Conservation (phyloP, 1,140 invertebrate species). For the Varroa destructor region DNA sequence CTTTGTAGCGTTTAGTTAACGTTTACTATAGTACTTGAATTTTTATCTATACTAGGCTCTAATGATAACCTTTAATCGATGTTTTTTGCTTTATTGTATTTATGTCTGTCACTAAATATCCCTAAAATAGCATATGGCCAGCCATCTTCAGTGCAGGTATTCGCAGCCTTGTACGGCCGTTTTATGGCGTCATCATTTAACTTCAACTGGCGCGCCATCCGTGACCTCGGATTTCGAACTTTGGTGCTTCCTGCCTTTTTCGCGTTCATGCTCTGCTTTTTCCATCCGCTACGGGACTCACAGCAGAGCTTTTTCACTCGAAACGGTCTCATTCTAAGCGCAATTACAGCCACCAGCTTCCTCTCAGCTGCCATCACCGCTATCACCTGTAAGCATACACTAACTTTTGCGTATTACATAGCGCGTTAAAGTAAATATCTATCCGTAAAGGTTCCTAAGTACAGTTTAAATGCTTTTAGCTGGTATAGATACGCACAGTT, state of each 20-base stretch:
- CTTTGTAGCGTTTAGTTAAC: too few relatives aligned
- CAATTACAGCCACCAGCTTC: slow-evolving; percentile 59
- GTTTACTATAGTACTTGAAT: too few relatives aligned
- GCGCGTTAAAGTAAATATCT: background rate
- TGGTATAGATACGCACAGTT: too few relatives aligned
- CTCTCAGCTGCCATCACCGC: slow-evolving; percentile 59
- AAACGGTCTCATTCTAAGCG: slow-evolving; percentile 66
- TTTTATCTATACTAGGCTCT: too few relatives aligned
- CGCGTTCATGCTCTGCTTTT: slow-evolving; percentile 63
- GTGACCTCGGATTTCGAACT: slow-evolving; percentile 56
- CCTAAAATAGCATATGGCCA: slow-evolving; percentile 55
- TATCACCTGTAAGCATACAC: slow-evolving; percentile 40
- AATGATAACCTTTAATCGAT: too few relatives aligned
- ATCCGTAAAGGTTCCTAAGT: background rate
- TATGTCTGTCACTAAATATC: too few relatives aligned
- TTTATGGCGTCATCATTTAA: slow-evolving; percentile 41
- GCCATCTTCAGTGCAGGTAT: slow-evolving; percentile 54
- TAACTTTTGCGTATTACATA: background rate
- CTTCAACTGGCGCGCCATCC: slow-evolving; percentile 55
- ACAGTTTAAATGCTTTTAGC: background rate
- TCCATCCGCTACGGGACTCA: slow-evolving; percentile 52
- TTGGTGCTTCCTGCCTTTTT: slow-evolving; percentile 61
- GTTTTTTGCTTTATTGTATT: too few relatives aligned
- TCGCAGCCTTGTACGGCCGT: slow-evolving; percentile 49
- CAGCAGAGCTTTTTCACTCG: slow-evolving; percentile 59